These are phyloP conservation scores for Eupeodes latifasciatus DNA, from an alignment of 2,888 invertebrate genomes.

Conservation along the genomic window DNA sequence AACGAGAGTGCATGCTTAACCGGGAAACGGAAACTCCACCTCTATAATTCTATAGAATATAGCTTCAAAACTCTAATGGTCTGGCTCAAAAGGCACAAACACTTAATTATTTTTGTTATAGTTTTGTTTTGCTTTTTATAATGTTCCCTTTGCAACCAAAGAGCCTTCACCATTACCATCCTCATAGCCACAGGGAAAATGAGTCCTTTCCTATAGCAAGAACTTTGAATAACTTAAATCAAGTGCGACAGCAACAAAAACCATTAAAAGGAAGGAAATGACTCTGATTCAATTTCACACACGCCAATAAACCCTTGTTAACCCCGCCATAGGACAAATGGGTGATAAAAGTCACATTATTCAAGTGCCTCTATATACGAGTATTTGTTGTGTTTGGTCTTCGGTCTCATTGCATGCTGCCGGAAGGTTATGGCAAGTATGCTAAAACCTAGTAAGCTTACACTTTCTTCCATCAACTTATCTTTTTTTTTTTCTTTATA, in stretches of 20 bases:
- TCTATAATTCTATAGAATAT: neutral
- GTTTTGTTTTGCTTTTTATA: slow-evolving; percentile 8
- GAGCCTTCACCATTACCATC: neutral
- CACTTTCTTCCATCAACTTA: neutral
- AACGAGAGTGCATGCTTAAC: slow-evolving; percentile 19
- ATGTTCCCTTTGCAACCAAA: neutral
- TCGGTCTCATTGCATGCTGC: neutral
- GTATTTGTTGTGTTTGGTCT: neutral
- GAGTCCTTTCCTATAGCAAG: slow-evolving; percentile 7
- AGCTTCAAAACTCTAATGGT: neutral
- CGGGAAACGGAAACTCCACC: neutral
- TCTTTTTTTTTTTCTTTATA: neutral
- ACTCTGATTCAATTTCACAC: slow-evolving; percentile 64
- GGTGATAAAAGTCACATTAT: slow-evolving; percentile 30
- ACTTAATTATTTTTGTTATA: slow-evolving; percentile 26
- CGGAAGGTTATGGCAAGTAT: slow-evolving; percentile 26
- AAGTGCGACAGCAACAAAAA: slow-evolving; percentile 29
- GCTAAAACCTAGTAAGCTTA: slow-evolving; percentile 38
- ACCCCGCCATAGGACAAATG: slow-evolving; percentile 40
- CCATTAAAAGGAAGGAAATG: slow-evolving; percentile 51
- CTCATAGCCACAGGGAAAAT: neutral
- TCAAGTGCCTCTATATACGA: neutral
- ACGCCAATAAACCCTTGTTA: slow-evolving; percentile 52
- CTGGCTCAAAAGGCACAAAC: slow-evolving; percentile 4
- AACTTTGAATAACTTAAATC: slow-evolving; percentile 22